These are phyloP conservation scores for Bos indicus DNA, from an alignment of 2,113 vertebrate genomes.

Conservation along the genomic window DNA sequence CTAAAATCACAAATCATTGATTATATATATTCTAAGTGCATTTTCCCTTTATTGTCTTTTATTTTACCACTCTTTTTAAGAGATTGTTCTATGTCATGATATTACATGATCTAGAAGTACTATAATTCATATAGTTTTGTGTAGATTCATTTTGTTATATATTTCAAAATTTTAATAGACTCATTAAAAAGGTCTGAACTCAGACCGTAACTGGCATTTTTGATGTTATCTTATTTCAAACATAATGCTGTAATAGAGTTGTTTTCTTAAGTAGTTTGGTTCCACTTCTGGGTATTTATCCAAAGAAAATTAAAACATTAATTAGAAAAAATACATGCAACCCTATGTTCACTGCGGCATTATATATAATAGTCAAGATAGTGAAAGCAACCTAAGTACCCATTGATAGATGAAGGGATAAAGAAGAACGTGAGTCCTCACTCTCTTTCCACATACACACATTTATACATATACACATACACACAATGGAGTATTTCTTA, in stretches of 20 bases:
- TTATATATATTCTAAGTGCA: background rate
- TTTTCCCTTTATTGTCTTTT: background rate
- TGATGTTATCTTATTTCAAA: background rate
- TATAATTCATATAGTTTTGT: background rate
- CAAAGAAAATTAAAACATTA: background rate
- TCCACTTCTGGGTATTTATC: background rate
- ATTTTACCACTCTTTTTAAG: background rate
- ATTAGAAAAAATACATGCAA: background rate
- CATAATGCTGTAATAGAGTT: background rate
- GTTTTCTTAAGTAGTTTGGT: slow-evolving; percentile 24
- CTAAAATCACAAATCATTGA: background rate
- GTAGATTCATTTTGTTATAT: background rate
- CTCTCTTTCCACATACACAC: background rate
- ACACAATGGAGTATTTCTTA: background rate
- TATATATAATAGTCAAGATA: background rate
- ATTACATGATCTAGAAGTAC: background rate
- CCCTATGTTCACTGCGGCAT: background rate
- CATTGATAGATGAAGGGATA: background rate
- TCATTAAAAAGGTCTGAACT: background rate
- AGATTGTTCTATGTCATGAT: background rate
- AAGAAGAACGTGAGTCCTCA: background rate
- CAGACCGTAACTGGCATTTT: background rate
- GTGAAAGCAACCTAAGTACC: background rate
- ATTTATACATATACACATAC: background rate
- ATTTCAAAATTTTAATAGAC: background rate